Base-by-base conservation (phyloP, 2,797 vertebrate species). In the Lagocephalus sceleratus region DNA sequence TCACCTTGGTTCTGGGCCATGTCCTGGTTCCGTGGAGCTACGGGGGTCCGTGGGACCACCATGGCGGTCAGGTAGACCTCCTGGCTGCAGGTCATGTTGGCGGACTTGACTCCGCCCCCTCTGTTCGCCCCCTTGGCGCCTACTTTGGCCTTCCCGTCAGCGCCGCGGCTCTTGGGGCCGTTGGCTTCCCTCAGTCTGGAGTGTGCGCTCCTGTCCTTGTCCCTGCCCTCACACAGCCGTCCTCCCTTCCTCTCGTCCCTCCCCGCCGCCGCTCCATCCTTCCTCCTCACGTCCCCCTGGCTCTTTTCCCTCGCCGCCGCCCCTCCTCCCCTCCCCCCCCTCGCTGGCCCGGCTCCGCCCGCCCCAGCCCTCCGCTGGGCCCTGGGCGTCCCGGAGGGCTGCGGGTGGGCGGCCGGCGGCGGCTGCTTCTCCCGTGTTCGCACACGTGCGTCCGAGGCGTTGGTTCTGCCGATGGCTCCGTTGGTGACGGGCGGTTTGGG, bases 401-500 rank as follows among this genome's bases (percentile, higher is more conserved):
- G 68, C 10, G 75, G 51, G 71, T 73, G 80, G 68, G 89, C 80
- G 91, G 50, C 89, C 48, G 88, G 85, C 0, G 91, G 68, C 21
- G 76, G 79, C 88, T 54, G 70, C 45, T 61, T 76, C 3, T 82
- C 87, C 43, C 77, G 66, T 14, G 66, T 55, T 5, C 75, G 74
- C 19, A 63, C 21, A 0, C 49, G 74, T 21, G 73, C 5, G 11
- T 83, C 83, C 25, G 58, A 1, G 0, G 55, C 78, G 21, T 51
- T 92, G 66, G 90, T 88, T 48, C 90, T 90, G 78, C 92, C 42
- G 5, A 60, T 69, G 10, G 52, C 40, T 21, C 60, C 79, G 49
- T 65, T 64, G 57, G 65, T 20, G 3, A 47, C 87, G 11, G 83
- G 71, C 0, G 86, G 82, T 87, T 95, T 96, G 71, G 94, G 91